Conservation (phyloP, 2,113 vertebrate species). For the Cheirogaleus medius region DNA sequence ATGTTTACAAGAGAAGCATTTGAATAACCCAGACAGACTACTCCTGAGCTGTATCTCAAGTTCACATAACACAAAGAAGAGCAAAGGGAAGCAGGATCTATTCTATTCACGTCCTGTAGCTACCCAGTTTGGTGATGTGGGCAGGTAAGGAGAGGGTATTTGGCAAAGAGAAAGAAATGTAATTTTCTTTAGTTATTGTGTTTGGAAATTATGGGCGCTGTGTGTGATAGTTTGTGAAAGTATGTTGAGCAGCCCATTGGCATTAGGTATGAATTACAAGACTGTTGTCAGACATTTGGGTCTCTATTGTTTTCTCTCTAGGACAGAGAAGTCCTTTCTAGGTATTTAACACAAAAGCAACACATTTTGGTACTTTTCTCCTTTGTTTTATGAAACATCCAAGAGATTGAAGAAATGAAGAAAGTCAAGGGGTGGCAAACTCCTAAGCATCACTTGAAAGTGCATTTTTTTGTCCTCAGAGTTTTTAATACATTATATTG, state of each 20-base stretch:
- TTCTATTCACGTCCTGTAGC: neutral
- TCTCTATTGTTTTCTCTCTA: neutral
- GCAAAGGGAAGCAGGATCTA: neutral
- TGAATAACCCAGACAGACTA: neutral
- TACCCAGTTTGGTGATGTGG: neutral
- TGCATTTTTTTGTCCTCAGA: neutral
- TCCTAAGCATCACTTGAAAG: conserved; percentile 24
- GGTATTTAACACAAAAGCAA: neutral
- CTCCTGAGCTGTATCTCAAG: neutral
- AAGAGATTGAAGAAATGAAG: conserved; percentile 47
- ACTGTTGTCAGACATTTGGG: neutral
- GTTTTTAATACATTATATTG: conserved; percentile 24
- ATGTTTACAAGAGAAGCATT: neutral
- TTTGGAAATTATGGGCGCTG: neutral
- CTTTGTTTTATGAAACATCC: conserved; percentile 59
- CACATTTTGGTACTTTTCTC: conserved; percentile 21
- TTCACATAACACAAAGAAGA: neutral
- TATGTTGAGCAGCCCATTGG: rapidly evolving
- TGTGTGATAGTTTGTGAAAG: neutral
- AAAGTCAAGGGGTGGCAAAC: neutral
- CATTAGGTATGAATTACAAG: neutral
- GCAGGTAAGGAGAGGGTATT: neutral
- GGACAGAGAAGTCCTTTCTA: neutral
- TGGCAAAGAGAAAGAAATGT: neutral
- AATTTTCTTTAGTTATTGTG: neutral